phyloP scores from a whole-genome alignment of 2,888 invertebrate species.

The Chalcis sispes region DNA sequence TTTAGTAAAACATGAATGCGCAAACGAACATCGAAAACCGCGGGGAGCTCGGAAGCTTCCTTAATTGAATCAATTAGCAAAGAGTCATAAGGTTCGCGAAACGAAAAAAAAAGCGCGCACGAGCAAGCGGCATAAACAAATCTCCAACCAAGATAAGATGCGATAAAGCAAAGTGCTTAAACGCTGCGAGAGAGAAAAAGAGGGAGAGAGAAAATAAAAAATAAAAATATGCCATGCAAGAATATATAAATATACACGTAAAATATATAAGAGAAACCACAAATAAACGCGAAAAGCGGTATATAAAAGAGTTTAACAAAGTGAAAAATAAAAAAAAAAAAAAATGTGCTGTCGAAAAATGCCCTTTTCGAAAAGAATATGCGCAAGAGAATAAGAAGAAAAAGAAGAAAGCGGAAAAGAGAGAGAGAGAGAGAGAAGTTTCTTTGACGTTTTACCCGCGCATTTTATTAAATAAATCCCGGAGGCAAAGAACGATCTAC shows the following conservation, averaged over 20 bases:
- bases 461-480: slow-evolving; percentile 52
- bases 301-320: neutral
- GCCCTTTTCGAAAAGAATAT: neutral
- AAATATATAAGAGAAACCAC: neutral
- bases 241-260: too few species aligned
- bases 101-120: neutral
- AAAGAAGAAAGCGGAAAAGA: neutral
- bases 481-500: neutral
- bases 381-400: neutral
- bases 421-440: slow-evolving; percentile 9
- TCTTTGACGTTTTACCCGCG: slow-evolving; percentile 37
- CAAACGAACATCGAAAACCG: too few species aligned
- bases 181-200: slow-evolving; percentile 19
- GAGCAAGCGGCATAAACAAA: neutral
- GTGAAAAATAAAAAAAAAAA: neutral
- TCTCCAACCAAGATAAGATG: slow-evolving; percentile 32
- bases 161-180: slow-evolving; percentile 47
- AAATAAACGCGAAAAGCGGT: neutral
- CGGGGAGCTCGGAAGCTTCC: neutral
- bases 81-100: neutral
- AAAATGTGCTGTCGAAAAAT: neutral
- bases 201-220: neutral
- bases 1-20: neutral
- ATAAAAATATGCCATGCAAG: too few species aligned
- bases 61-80: slow-evolving; percentile 20